Evolutionary conservation across 1,140 invertebrate genomes (phyloP).

Genomic region (Bathynomus jamesi): DNA sequence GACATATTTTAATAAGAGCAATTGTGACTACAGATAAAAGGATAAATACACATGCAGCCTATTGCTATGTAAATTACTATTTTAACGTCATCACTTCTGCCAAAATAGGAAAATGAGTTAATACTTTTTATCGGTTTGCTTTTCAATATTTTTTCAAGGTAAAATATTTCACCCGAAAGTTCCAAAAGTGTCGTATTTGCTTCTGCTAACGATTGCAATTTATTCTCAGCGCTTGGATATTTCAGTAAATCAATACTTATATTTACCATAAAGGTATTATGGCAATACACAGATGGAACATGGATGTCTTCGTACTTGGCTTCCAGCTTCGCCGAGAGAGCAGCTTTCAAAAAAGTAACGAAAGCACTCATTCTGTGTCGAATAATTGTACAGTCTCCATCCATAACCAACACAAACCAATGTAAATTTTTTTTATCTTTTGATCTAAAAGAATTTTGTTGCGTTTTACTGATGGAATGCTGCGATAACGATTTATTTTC

Average conservation of each 20-base stretch:
- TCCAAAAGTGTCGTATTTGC: constrained; percentile 35
- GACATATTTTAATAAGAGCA: constrained; percentile 26
- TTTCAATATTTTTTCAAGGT: constrained; percentile 32
- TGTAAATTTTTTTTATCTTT: constrained; percentile 2
- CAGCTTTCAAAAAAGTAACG: constrained; percentile 33
- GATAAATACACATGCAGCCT: constrained; percentile 33
- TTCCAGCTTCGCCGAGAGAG: constrained; percentile 23
- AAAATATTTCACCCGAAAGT: constrained; percentile 34
- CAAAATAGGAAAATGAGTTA: constrained; percentile 9
- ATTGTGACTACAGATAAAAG: constrained; percentile 28
- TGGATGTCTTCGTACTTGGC: constrained; percentile 27
- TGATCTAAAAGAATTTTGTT: constrained; percentile 1
- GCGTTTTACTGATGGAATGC: too few relatives aligned
- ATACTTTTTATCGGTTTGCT: constrained; percentile 6
- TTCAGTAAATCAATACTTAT: constrained; percentile 25
- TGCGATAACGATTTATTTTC: not conserved
- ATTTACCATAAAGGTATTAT: constrained; percentile 36
- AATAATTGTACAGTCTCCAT: constrained; percentile 34
- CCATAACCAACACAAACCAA: constrained; percentile 33
- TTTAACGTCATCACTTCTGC: constrained; percentile 26
- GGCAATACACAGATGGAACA: constrained; percentile 30
- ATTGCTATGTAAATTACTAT: constrained; percentile 33
- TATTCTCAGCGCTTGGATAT: constrained; percentile 21
- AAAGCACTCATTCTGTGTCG: constrained; percentile 31
- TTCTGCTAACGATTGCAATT: constrained; percentile 23